phyloP scores from a whole-genome alignment of 2,113 vertebrate species.

The Catharus fuscescens region DNA sequence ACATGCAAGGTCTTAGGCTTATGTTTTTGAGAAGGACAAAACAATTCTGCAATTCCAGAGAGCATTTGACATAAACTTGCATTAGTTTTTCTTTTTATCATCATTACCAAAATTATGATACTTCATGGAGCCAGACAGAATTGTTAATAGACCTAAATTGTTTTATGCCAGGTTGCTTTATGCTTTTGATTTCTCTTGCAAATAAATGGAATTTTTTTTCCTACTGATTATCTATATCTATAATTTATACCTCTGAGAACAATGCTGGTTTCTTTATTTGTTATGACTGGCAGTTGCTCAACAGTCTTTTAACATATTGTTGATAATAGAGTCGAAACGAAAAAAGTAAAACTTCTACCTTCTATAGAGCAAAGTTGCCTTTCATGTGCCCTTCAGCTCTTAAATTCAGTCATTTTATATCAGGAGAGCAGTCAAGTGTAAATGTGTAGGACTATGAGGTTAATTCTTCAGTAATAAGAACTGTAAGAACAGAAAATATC shows the following conservation, averaged over 20 bases:
- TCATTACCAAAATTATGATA: neutral
- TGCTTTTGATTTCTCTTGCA: neutral
- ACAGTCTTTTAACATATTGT: neutral
- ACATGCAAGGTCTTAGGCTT: neutral
- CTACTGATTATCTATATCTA: neutral
- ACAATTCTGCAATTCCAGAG: neutral
- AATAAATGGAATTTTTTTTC: neutral
- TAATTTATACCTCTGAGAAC: neutral
- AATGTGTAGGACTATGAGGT: neutral
- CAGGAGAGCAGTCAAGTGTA: neutral
- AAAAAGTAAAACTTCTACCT: neutral
- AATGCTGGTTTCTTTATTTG: neutral
- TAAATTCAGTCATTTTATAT: neutral
- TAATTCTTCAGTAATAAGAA: neutral
- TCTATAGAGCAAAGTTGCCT: neutral
- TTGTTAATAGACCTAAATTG: neutral
- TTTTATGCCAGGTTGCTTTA: neutral
- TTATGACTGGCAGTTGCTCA: neutral
- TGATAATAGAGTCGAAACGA: neutral
- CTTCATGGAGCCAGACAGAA: neutral
- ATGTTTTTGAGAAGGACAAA: neutral
- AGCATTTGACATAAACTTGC: neutral
- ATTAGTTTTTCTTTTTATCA: conserved; percentile 1
- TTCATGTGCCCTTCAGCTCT: neutral
- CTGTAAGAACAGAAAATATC: neutral